Percentiles rank a stretch among this genome's conserved stretches.
Evolutionary conservation across 2,888 invertebrate species (phyloP).

Genomic region (Polydrusus cervinus): DNA sequence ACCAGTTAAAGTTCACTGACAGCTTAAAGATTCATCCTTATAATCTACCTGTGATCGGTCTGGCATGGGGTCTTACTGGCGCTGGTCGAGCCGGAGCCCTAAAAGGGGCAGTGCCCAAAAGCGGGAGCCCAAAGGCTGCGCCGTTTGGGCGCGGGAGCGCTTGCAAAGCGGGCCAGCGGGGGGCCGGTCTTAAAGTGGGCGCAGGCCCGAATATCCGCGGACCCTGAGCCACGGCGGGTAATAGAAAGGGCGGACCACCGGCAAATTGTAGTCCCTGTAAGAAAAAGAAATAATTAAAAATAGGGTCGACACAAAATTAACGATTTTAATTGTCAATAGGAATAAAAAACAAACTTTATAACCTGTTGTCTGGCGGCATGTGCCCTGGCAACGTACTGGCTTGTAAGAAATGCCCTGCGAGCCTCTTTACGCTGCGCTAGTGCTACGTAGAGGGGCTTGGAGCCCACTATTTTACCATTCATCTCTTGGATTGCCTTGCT

Average conservation of each 20-base stretch:
- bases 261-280: conserved; percentile 47
- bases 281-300: conserved; percentile 1
- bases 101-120: conserved; percentile 76
- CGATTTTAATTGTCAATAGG: no score
- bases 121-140: conserved; percentile 82
- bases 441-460: conserved; percentile 82
- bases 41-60: conserved; percentile 59
- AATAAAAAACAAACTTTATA: background rate
- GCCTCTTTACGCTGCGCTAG: conserved; percentile 84
- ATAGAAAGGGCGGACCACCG: conserved; percentile 47
- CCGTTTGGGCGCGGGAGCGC: conserved; percentile 80
- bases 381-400: conserved; percentile 83
- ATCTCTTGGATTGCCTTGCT: conserved; percentile 83
- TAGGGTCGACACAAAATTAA: no score
- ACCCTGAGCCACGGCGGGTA: conserved; percentile 73
- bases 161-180: conserved; percentile 82
- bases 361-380: conserved; percentile 73
- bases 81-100: conserved; percentile 76
- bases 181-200: conserved; percentile 89
- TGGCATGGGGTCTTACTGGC: conserved; percentile 45
- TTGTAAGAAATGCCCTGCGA: conserved; percentile 79
- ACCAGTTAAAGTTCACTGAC: no score
- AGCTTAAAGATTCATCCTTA: no score
- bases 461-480: conserved; percentile 80
- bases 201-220: conserved; percentile 72